Base-by-base conservation (phyloP, 1,140 invertebrate genomes). In the Hypothenemus hampei region DNA sequence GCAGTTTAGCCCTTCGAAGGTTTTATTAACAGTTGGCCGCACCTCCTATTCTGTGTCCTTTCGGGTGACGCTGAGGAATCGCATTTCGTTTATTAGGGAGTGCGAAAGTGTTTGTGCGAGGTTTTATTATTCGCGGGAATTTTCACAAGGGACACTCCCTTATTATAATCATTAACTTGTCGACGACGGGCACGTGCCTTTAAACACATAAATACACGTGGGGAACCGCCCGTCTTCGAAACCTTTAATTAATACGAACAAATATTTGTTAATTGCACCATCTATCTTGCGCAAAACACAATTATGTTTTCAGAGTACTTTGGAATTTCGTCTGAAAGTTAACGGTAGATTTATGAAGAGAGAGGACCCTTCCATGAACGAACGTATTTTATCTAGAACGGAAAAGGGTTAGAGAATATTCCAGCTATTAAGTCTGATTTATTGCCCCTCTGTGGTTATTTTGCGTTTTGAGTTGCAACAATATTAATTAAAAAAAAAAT, bases 261-360 rank as follows among this genome's bases (percentile, higher is more conserved):
- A 48, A 48, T 48, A 48, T 48, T 48, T 48, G 29, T 10, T 48
- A 48, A 48, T 48, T 48, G 21, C 45, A 31, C 26, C 29, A 48
- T 48, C 16, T 36, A 48, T 48, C 45, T 48, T 48, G 29, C 21
- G 33, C 45, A 36, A 48, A 48, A 48, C 21, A 24, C 33, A 48
- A 48, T 48, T 48, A 48, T 48, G 45, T 48, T 48, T 48, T 20
- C 29, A 20, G 45, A 13, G 19, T 36, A 13, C 19, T 36, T 20
- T 20, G 19, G 33, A 29, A 45, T 29, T 48, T 48, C 45, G 45
- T 35, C 35, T 48, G 45, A 48, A 48, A 48, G 45, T 48, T 48
- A 48, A 36, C 45, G 18, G 45, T 36, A 48, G 21, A 48, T 48
- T 48, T 48, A 48, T 48, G 45, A 48, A 48, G 45, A 46, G 43